A percentile compares a stretch with the other conserved stretches of the same genome.
These are phyloP conservation scores for Pantelozetes paolii DNA, from an alignment of 2,888 invertebrate genomes.

Conservation along the genomic window DNA sequence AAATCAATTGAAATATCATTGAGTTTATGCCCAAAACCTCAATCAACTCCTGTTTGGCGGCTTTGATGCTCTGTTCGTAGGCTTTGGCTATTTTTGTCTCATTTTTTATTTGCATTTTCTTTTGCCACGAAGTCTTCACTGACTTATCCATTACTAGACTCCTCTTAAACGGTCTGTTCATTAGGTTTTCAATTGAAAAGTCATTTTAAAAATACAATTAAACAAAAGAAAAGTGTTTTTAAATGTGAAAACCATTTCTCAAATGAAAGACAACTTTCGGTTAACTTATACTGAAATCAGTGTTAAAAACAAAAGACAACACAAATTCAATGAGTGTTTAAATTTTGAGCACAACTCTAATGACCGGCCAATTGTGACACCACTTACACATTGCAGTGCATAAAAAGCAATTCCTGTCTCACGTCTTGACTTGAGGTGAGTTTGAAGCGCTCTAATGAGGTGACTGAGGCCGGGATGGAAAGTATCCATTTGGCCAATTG, in stretches of 20 bases:
- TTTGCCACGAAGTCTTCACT: conserved; percentile 35
- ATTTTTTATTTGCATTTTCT: conserved; percentile 42
- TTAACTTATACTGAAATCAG: background rate
- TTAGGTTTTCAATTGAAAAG: no score
- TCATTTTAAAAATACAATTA: background rate
- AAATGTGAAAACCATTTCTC: conserved; percentile 1
- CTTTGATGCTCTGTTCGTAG: conserved; percentile 36
- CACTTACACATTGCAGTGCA: conserved; percentile 43
- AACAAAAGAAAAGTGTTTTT: background rate
- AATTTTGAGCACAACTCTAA: background rate
- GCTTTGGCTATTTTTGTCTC: conserved; percentile 33
- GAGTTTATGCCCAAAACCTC: conserved; percentile 13
- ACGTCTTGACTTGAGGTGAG: conserved; percentile 29
- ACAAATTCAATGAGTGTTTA: background rate
- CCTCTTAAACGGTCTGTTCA: conserved; percentile 37
- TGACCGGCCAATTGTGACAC: background rate
- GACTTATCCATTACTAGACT: conserved; percentile 38
- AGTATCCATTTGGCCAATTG: conserved; percentile 43
- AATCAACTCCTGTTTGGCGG: conserved; percentile 33
- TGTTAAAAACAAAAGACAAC: background rate
- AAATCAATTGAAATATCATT: background rate
- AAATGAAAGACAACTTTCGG: background rate
- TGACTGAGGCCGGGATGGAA: conserved; percentile 43
- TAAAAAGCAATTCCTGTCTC: conserved; percentile 40
- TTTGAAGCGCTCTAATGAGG: conserved; percentile 40